Evolutionary conservation across 2,113 vertebrate species (phyloP), one percentile per base, ranked within the genome.

Genomic region (Myiopsitta monachus): DNA sequence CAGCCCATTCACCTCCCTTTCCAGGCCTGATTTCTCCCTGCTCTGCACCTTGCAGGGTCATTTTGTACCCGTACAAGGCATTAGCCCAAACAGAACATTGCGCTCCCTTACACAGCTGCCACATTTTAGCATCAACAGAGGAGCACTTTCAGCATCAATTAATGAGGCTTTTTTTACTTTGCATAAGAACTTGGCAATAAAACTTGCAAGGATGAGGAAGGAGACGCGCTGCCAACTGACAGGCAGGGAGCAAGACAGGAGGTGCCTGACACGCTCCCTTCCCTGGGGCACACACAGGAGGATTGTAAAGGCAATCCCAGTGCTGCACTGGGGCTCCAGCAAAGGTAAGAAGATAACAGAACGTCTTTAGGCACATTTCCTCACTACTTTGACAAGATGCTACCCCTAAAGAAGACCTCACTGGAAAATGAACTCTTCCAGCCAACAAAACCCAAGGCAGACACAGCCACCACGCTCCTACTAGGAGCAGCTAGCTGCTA

Each of bases 121-220:
- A 80, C 86, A 61, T 84, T 87, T 78, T 41, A 38, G 59, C 86
- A 73, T 76, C 64, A 22, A 68, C 77, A 91, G 69, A 92, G 86
- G 70, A 88, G 62, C 22, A 44, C 70, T 93, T 66, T 17, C 90
- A 86, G 63, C 90, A 92, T 41, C 69, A 14, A 51, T 88, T 94
- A 84, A 95, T 81, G 83, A 96, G 83, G 27, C 64, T 83, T 68
- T 30, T 80, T 80, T 86, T 78, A 63, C 55, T 96, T 78, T 88
- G 85, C 94, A 93, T 88, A 86, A 88, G 74, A 83, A 18, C 90
- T 67, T 86, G 83, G 93, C 95, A 55, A 38, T 39, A 81, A 74
- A 75, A 24, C 68, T 81, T 38, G 33, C 57, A 33, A 39, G 86
- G 64, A 68, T 92, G 88, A 79, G 81, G 85, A 83, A 83, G 85